Evolutionary conservation across 2,888 invertebrate genomes (phyloP), one percentile per base, ranked within the genome.

Genomic region (Adineta ricciae): DNA sequence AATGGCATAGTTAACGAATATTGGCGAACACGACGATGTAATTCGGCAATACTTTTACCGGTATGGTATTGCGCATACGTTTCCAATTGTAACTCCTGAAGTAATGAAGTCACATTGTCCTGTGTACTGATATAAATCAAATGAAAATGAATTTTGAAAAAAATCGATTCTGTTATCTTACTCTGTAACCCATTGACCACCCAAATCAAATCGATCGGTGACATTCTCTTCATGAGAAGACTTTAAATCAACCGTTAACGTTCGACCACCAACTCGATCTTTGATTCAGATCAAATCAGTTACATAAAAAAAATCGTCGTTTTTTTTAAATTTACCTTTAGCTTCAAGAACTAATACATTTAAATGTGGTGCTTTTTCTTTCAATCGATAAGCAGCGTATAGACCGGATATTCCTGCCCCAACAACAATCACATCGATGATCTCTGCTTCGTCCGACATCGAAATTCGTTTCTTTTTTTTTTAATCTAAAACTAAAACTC

Each of bases 141-240:
- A 8, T 24, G 36, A 84, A 14, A 38, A 27, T 72, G 8, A 46
- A 46, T 32, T 38, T 1, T 38, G 14, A 73, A 41, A 8, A n/a
- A n/a, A 73, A 27, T 72, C n/a, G 1, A 84, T 64, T n/a, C 9
- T 36, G 72, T 54, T 72, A 7, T 41, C 83, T 41, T 87, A 90
- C 90, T 88, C 88, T 84, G 90, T 89, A 72, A 90, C 89, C 90
- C 90, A 90, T 87, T 90, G 89, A 32, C 89, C 90, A 54, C 90
- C 90, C 11, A 90, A 85, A 86, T 90, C 90, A 89, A 89, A 90
- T 27, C 56, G 54, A 27, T 82, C 78, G 11, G 84, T 86, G 36
- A 87, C 87, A 85, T 88, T 88, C 49, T 87, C 87, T 46, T 89
- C 89, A 86, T 86, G 86, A 8, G 87, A 87, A 36, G 88, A 87